Conservation (phyloP, 53 echinoderm and acorn worm species). For the Paelopatides confundens region DNA sequence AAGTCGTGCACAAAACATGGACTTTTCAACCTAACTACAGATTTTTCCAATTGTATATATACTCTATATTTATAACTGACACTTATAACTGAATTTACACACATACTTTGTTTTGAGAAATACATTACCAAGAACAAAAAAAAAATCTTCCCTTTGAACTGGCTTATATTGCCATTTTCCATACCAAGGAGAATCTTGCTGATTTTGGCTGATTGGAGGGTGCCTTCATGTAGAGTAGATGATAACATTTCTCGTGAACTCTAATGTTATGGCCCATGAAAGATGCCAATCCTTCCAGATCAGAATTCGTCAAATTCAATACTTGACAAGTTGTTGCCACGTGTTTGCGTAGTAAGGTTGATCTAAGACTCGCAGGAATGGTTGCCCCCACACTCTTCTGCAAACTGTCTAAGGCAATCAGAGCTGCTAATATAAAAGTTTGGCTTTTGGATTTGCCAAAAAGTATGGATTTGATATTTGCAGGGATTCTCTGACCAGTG, state of each 20-base stretch:
- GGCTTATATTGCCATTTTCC: neutral
- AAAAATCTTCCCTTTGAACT: no score
- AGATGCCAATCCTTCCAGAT: slow-evolving; percentile 7
- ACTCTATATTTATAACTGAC: no score
- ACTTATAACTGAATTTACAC: no score
- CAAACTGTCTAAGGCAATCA: neutral
- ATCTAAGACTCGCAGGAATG: neutral
- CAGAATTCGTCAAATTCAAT: neutral
- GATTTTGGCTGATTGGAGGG: neutral
- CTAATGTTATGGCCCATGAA: slow-evolving; percentile 35
- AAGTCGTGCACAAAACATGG: no score
- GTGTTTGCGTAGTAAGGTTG: slow-evolving; percentile 5
- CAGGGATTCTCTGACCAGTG: neutral
- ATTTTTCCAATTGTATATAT: no score
- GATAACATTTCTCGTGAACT: slow-evolving; percentile 16
- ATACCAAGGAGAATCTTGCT: slow-evolving; percentile 2
- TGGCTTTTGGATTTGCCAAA: neutral
- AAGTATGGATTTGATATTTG: neutral
- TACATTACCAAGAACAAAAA: no score
- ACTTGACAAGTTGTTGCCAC: slow-evolving; percentile 14
- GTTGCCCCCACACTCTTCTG: neutral
- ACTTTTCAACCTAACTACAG: no score
- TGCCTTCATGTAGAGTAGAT: neutral
- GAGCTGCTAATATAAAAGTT: neutral
- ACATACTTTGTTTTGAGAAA: no score